Conservation (phyloP, 2,888 invertebrate species). For the Galerucella pusilla region DNA sequence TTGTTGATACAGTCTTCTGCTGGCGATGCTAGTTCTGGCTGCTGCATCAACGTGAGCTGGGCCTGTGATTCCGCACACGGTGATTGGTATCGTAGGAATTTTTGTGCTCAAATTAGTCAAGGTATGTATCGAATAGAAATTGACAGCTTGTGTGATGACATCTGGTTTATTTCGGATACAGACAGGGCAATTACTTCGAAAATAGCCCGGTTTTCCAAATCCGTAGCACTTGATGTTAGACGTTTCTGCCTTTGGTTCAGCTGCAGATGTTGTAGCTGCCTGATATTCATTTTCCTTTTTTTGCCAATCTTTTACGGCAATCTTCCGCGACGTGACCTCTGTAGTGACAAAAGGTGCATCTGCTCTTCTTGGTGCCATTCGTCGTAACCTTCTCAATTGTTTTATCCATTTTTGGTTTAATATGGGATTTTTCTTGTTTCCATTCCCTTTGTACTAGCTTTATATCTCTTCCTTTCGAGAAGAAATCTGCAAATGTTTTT, state of each 20-base stretch:
- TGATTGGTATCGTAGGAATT: constrained; percentile 25
- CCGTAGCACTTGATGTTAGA: too few species aligned
- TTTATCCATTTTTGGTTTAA: background rate
- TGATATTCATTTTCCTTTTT: constrained; percentile 18
- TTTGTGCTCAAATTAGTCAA: constrained; percentile 7
- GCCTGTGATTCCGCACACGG: constrained; percentile 24
- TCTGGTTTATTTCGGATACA: too few species aligned
- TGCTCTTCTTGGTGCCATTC: constrained; percentile 11
- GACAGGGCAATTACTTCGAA: too few species aligned
- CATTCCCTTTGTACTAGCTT: background rate
- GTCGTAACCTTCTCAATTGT: too few species aligned
- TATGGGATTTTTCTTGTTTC: background rate
- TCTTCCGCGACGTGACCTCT: constrained; percentile 11
- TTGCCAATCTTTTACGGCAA: background rate
- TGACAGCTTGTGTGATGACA: too few species aligned
- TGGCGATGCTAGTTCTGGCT: constrained; percentile 33
- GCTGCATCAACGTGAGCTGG: constrained; percentile 27
- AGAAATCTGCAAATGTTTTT: too few species aligned
- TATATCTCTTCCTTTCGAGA: background rate
- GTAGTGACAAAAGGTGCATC: constrained; percentile 18
- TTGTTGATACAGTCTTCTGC: constrained; percentile 1
- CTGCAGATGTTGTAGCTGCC: constrained; percentile 17
- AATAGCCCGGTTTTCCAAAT: too few species aligned
- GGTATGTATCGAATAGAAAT: constrained; percentile 12
- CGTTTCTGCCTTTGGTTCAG: constrained; percentile 7